A percentile compares a stretch with the other conserved stretches of the same genome.
phyloP scores from a whole-genome alignment of 1,140 invertebrate genomes.

The Drosophila chauvacae region DNA sequence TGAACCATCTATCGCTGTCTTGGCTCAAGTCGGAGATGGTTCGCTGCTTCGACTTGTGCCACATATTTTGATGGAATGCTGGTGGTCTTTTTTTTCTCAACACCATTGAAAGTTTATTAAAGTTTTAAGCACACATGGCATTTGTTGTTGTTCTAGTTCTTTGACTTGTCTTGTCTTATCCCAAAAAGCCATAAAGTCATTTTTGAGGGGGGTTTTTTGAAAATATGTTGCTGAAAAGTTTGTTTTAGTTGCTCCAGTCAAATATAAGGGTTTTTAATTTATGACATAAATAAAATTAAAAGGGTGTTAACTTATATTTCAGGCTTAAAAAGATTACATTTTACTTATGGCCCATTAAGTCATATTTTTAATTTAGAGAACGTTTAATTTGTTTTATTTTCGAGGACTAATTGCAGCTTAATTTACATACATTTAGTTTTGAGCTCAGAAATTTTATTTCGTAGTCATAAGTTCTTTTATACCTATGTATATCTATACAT shows the following conservation, averaged over 20 bases:
- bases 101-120: slow-evolving; percentile 49
- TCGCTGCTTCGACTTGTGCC: slow-evolving; percentile 57
- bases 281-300: neutral
- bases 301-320: neutral
- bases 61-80: slow-evolving; percentile 67
- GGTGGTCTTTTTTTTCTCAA: slow-evolving; percentile 23
- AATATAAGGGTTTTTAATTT: slow-evolving; percentile 10
- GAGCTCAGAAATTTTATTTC: too few relatives aligned
- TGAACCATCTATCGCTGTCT: slow-evolving; percentile 29
- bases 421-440: too few relatives aligned
- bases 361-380: neutral
- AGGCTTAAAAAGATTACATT: neutral
- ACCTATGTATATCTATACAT: too few relatives aligned
- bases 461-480: neutral
- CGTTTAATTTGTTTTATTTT: neutral
- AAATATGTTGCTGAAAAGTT: slow-evolving; percentile 12
- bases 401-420: neutral
- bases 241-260: slow-evolving; percentile 4
- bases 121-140: slow-evolving; percentile 42
- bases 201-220: neutral
- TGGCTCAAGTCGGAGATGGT: slow-evolving; percentile 43
- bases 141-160: slow-evolving; percentile 26
- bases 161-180: slow-evolving; percentile 7
- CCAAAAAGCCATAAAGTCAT: slow-evolving; percentile 41
- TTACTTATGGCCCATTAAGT: neutral